Conservation (phyloP, 2,888 invertebrate species). For the Metopia argyrocephala region DNA sequence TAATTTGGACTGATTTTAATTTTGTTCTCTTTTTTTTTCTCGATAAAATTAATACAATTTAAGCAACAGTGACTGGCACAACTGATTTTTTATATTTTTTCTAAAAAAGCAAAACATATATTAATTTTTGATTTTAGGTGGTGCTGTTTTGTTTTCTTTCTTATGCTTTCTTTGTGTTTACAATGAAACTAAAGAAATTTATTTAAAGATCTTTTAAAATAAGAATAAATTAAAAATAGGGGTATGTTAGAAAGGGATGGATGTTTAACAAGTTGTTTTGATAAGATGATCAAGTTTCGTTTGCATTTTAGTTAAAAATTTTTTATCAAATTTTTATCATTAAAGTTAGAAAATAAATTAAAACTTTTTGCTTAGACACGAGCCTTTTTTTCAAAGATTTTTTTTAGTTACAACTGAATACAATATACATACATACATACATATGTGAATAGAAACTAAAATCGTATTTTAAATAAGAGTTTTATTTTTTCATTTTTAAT, state of each 20-base stretch:
- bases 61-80: conserved; percentile 61
- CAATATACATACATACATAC: background rate
- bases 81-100: conserved; percentile 41
- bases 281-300: no score
- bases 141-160: conserved; percentile 35
- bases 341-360: background rate
- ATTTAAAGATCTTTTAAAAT: conserved; percentile 50
- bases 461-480: background rate
- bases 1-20: background rate
- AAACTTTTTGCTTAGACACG: conserved; percentile 51
- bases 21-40: background rate
- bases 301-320: background rate
- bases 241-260: no score
- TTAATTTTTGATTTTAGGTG: conserved; percentile 49
- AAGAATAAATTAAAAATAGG: background rate
- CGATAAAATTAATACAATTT: conserved; percentile 2
- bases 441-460: conserved; percentile 11
- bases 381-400: conserved; percentile 43
- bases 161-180: background rate
- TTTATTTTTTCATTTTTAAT: conserved; percentile 13
- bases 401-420: conserved; percentile 1
- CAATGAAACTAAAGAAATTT: conserved; percentile 55
- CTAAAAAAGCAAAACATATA: conserved; percentile 17
- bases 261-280: background rate
- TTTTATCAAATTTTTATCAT: conserved; percentile 15